Conservation (phyloP, 2,113 vertebrate genomes). For the Lophotis ruficrista region DNA sequence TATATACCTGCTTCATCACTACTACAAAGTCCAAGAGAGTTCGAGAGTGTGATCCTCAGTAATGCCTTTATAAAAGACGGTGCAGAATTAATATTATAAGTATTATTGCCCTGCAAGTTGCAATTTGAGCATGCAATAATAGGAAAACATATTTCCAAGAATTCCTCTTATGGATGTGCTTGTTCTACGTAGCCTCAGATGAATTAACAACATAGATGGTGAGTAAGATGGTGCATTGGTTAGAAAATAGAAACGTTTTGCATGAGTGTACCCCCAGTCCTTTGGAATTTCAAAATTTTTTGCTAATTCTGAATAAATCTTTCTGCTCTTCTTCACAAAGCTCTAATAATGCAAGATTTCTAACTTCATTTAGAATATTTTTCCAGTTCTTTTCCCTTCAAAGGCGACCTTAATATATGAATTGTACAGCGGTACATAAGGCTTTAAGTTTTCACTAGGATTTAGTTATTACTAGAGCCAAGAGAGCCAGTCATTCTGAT, state of each 20-base stretch:
- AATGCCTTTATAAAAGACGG: neutral
- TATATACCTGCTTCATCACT: neutral
- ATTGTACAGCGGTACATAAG: neutral
- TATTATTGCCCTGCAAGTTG: neutral
- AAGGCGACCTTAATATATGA: neutral
- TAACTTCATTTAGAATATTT: neutral
- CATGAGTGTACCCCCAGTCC: neutral
- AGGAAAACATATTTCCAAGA: neutral
- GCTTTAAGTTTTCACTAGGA: neutral
- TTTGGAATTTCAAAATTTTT: neutral
- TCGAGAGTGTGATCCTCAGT: neutral
- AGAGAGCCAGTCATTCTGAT: neutral
- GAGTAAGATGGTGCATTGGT: neutral
- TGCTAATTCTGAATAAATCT: neutral
- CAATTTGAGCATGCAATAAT: neutral
- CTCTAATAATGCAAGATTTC: neutral
- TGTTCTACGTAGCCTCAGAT: neutral
- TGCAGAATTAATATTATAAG: neutral
- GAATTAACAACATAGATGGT: neutral
- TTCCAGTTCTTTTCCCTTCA: neutral
- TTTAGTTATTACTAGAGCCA: neutral
- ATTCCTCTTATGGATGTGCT: neutral
- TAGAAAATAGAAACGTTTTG: neutral
- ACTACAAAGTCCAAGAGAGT: neutral
- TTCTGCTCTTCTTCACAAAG: neutral